Evolutionary conservation across 2,888 invertebrate genomes (phyloP), one percentile per base, ranked within the genome.

Genomic region (Ctenicera cuprea): DNA sequence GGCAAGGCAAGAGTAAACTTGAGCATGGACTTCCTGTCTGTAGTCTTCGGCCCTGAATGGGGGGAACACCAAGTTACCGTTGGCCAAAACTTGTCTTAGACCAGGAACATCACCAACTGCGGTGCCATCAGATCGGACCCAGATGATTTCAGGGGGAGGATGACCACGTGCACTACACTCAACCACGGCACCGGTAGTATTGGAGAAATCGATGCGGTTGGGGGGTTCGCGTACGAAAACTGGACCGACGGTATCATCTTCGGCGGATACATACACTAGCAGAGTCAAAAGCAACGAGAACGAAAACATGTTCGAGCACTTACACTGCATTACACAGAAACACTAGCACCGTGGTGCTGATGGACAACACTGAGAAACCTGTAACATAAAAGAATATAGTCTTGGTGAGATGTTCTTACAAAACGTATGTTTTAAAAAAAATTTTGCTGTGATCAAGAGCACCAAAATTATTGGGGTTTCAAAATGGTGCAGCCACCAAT

Each of bases 31-130:
- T 87, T 97, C 96, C 87, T 97, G 96, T 52, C 95, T 92, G 85
- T 97, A 97, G 86, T 96, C 95, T 87, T 96, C 95, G 64, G 96
- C 96, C 73, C 97, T 92, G 91, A 98, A 98, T 38, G 97, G 97
- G 74, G 96, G 96, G 87, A 98, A 97, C 64, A 96, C 94, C 82
- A 98, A 89, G 85, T 97, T 97, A 84, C 97, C 97, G 87, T 97
- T 97, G 69, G 96, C 94, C 82, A 96, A 87, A 72, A 95, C 94
- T 92, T 94, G 88, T 14, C 87, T 83, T 64, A 86, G 73, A 45
- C 85, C 97, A 78, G 96, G 95, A 37, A 97, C 95, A 85, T 96
- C 96, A 73, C 96, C 96, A 73, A 97, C 95, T 75, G 96, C 95
- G 73, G 94, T 94, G 72, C 97, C 97, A 87, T 97, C 97, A 79